Conservation (phyloP, 2,797 vertebrate genomes). For the Muscicapa comitata region DNA sequence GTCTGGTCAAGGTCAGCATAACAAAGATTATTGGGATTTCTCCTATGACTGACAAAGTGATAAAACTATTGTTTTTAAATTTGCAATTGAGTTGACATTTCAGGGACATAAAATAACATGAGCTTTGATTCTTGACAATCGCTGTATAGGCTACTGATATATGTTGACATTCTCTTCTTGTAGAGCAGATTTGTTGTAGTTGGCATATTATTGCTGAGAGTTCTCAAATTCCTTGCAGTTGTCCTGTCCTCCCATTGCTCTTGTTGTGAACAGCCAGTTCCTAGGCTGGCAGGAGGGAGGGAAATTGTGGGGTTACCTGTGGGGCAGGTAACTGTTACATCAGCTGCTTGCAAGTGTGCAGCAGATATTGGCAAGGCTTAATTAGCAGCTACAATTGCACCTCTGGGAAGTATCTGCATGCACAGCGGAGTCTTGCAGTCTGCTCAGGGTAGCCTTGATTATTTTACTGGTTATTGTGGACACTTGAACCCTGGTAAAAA, state of each 20-base stretch:
- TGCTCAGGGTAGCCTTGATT: background rate
- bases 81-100: conserved; percentile 37
- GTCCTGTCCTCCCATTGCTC: background rate
- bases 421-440: conserved; percentile 26
- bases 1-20: background rate
- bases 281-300: background rate
- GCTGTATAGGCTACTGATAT: background rate
- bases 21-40: background rate
- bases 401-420: background rate
- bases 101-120: background rate
- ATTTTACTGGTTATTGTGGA: background rate
- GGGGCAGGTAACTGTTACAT: background rate
- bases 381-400: background rate
- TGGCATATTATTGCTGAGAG: background rate
- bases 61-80: background rate
- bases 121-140: background rate
- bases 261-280: background rate
- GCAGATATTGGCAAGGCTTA: background rate
- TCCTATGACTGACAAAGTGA: conserved; percentile 24
- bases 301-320: background rate
- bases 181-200: background rate
- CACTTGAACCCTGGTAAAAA: background rate
- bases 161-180: background rate
- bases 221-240: background rate
- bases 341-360: background rate